phyloP scores from a whole-genome alignment of 2,888 invertebrate genomes.

The Gymnocheta viridis region DNA sequence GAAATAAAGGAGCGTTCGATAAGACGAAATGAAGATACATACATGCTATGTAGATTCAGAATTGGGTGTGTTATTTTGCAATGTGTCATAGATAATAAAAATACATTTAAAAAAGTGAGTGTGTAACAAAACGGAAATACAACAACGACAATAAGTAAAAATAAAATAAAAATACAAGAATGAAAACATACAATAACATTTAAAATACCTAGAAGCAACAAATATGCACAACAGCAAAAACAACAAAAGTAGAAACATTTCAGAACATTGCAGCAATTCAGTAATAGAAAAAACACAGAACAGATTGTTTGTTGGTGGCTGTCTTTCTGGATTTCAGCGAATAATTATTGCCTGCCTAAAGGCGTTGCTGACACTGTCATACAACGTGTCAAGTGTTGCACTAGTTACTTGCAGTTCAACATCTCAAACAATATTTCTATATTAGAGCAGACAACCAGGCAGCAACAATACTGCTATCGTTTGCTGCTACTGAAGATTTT shows the following conservation, averaged over 20 bases:
- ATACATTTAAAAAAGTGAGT: conserved; percentile 41
- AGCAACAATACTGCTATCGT: conserved; percentile 27
- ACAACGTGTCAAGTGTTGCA: conserved; percentile 58
- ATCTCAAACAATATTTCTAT: conserved; percentile 43
- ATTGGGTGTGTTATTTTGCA: conserved; percentile 66
- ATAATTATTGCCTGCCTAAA: conserved; percentile 39
- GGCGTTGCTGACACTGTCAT: conserved; percentile 57
- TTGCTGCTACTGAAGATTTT: not conserved
- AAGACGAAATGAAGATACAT: not conserved
- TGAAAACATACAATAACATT: conserved; percentile 23
- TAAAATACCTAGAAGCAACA: conserved; percentile 47
- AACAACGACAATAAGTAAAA: not conserved
- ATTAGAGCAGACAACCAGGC: conserved; percentile 49
- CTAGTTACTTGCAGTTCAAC: conserved; percentile 22
- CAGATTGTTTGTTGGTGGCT: no score
- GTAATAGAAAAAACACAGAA: conserved; percentile 41
- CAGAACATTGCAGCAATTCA: conserved; percentile 17
- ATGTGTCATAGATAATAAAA: conserved; percentile 64
- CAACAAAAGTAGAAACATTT: conserved; percentile 31
- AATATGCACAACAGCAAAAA: conserved; percentile 40
- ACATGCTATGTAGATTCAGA: not conserved
- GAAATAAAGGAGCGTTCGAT: conserved; percentile 27
- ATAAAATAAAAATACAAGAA: no score
- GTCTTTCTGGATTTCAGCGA: conserved; percentile 4
- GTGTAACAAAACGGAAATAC: conserved; percentile 19